Percentiles rank a stretch among this genome's conserved stretches.
Conservation (phyloP, 2,797 vertebrate species). For the Pangasius krempfi region DNA sequence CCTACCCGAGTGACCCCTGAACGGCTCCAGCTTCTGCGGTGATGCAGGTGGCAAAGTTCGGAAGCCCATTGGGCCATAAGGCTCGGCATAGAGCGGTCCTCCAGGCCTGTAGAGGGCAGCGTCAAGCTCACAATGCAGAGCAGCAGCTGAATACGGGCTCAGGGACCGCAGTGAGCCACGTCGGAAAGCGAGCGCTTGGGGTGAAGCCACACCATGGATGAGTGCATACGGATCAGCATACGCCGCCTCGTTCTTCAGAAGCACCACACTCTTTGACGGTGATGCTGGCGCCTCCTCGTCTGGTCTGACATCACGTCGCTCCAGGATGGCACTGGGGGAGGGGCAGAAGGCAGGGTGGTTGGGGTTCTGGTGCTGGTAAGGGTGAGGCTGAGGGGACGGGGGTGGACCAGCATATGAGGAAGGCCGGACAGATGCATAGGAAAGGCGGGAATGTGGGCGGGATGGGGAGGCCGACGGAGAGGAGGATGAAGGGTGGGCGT, state of each 20-base stretch:
- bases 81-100: slow-evolving; percentile 74
- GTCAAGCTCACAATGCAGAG: slow-evolving; percentile 91
- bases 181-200: slow-evolving; percentile 88
- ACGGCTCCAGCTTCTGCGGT: slow-evolving; percentile 91
- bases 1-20: slow-evolving; percentile 83
- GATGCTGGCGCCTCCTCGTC: slow-evolving; percentile 85
- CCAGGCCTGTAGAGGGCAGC: slow-evolving; percentile 88
- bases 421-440: slow-evolving; percentile 87
- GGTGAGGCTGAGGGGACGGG: slow-evolving; percentile 66
- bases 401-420: slow-evolving; percentile 88
- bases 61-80: slow-evolving; percentile 77
- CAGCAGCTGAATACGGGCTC: slow-evolving; percentile 90
- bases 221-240: slow-evolving; percentile 91
- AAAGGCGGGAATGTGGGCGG: slow-evolving; percentile 86
- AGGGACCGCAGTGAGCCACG: slow-evolving; percentile 88
- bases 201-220: slow-evolving; percentile 87
- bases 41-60: slow-evolving; percentile 85
- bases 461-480: slow-evolving; percentile 84
- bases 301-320: slow-evolving; percentile 92
- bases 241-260: slow-evolving; percentile 90
- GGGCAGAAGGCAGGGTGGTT: slow-evolving; percentile 83
- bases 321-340: slow-evolving; percentile 96
- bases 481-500: slow-evolving; percentile 80
- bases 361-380: slow-evolving; percentile 73
- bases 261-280: slow-evolving; percentile 84